Conservation (phyloP, 2,888 invertebrate genomes). For the Drosophila meridiana region DNA sequence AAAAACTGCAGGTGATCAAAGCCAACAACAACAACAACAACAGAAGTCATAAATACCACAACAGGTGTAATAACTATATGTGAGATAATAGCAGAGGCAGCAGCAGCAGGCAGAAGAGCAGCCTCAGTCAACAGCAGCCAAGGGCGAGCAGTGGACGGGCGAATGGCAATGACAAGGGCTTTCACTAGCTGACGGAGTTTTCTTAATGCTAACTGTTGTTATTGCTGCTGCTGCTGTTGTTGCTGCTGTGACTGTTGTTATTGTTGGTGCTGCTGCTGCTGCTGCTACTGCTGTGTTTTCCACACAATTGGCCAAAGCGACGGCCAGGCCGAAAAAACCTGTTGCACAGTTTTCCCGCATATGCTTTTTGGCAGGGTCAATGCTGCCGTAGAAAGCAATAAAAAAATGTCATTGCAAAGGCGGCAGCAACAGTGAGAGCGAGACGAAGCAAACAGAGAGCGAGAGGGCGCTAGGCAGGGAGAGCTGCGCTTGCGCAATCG, state of each 20-base stretch:
- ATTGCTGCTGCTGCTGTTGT: not conserved
- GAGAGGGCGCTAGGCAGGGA: constrained; percentile 12
- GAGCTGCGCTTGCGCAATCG: constrained; percentile 68
- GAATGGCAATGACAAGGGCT: constrained; percentile 49
- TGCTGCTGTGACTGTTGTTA: not conserved
- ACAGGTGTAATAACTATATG: constrained; percentile 50
- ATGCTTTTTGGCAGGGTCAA: constrained; percentile 71
- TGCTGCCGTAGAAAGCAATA: constrained; percentile 73
- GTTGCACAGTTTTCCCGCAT: constrained; percentile 78
- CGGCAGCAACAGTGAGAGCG: constrained; percentile 17
- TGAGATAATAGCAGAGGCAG: constrained; percentile 48
- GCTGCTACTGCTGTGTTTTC: constrained; percentile 17
- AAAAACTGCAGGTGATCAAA: constrained; percentile 29
- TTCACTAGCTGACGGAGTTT: constrained; percentile 45
- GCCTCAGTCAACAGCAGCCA: constrained; percentile 26
- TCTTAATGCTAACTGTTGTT: constrained; percentile 2
- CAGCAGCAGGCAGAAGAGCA: constrained; percentile 3
- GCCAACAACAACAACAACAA: constrained; percentile 14
- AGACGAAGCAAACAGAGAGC: constrained; percentile 1
- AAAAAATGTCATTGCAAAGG: constrained; percentile 64
- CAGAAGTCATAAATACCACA: constrained; percentile 21
- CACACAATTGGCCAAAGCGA: constrained; percentile 46
- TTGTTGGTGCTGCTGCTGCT: not conserved
- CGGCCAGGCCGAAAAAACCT: constrained; percentile 58
- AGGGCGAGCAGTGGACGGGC: constrained; percentile 32